phyloP scores from a whole-genome alignment of 2,888 invertebrate species.

The Latrodectus elegans region DNA sequence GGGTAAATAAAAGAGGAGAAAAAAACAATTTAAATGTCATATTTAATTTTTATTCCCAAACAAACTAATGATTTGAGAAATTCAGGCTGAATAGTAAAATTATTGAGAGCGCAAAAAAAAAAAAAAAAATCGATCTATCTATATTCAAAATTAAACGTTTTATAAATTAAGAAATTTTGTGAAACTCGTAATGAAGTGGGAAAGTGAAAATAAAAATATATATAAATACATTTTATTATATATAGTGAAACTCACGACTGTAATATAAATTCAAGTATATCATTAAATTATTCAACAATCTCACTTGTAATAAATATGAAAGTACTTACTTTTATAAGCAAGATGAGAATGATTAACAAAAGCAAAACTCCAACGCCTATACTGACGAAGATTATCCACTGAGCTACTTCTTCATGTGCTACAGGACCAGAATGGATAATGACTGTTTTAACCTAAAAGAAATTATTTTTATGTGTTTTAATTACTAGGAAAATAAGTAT shows the following conservation, averaged over 20 bases:
- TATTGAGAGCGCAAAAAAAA: no score
- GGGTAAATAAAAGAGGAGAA: no score
- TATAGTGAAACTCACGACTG: neutral
- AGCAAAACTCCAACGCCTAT: constrained; percentile 65
- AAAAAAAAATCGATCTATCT: no score
- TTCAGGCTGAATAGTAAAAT: no score
- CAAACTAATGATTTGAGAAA: neutral
- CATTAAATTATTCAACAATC: neutral
- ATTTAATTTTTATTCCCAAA: neutral
- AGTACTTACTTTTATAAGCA: constrained; percentile 63
- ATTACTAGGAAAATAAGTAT: no score
- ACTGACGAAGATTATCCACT: constrained; percentile 68
- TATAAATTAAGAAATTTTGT: no score
- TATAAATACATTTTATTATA: no score
- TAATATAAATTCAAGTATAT: neutral
- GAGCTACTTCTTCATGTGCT: constrained; percentile 50
- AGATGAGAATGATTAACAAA: constrained; percentile 55
- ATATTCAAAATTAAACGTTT: no score
- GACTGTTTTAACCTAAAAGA: constrained; percentile 49
- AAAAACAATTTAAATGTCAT: neutral
- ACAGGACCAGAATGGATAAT: constrained; percentile 49
- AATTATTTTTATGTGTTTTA: neutral
- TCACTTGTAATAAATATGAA: neutral
- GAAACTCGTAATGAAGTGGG: neutral
- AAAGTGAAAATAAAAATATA: neutral